Evolutionary conservation across 2,888 invertebrate species (phyloP), one percentile per base, ranked within the genome.

Genomic region (Zhengitettix transpicula): DNA sequence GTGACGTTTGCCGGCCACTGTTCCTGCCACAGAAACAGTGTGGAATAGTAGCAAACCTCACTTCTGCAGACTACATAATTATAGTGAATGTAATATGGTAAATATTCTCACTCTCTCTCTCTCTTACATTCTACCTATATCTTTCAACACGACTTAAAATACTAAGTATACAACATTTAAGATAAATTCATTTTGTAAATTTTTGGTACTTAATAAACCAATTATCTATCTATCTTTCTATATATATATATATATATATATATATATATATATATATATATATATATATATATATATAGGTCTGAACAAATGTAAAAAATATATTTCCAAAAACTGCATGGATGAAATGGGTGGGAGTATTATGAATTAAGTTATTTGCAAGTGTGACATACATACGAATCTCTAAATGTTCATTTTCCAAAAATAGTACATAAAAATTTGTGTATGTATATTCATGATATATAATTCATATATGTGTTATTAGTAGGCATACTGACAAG

Each of bases 221-320:
- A 47, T n/a, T 47, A n/a, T n/a, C 47, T 14, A 14, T 42, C 44
- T 11, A 11, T 42, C 44, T 11, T 42, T 12, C 10, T 42, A 42
- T 11, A 11, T 42, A 42, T 12, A 42, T 42, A 42, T 12, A 42
- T 42, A 42, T 42, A 42, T 42, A 42, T 42, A 42, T 42, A 42
- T 42, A 42, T 42, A 12, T 42, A 42, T 42, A 12, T 42, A 42
- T 12, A 42, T 12, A 42, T 11, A 42, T 12, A 42, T 12, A 42
- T n/a, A 47, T 14, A 47, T 47, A 12, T n/a, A 47, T 8, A 47
- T 58, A 44, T 58, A 58, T 58, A 58, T 53, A 53, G 58, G 57
- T 54, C 51, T 61, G 60, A 62, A 62, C 62, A 62, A 60, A 62
- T 62, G 62, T 52, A 62, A 60, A 61, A 61, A 62, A 62, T 62